Evolutionary conservation across 2,113 vertebrate species (phyloP).

Genomic region (Ophiodon elongatus): DNA sequence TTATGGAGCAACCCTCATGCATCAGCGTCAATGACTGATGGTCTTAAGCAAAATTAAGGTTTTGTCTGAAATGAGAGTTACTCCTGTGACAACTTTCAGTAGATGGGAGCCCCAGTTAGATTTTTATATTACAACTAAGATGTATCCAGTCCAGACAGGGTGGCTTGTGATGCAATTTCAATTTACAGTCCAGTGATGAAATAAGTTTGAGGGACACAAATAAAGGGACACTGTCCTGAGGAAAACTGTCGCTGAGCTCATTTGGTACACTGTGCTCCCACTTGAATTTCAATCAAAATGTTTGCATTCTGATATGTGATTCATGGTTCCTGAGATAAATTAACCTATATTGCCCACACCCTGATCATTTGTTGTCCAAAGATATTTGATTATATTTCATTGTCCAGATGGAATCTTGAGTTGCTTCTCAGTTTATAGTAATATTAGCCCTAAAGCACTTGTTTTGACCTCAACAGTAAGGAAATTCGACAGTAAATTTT

Average conservation of each 20-base stretch:
- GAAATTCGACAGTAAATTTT: neutral
- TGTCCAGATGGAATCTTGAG: neutral
- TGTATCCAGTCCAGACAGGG: neutral
- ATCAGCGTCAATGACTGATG: conserved; percentile 36
- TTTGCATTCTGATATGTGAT: conserved; percentile 6
- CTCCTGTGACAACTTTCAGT: neutral
- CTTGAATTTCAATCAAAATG: conserved; percentile 6
- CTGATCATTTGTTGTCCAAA: neutral
- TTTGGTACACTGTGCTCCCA: neutral
- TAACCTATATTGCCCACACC: neutral
- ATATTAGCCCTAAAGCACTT: neutral
- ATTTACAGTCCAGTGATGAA: neutral
- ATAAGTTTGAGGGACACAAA: conserved; percentile 18
- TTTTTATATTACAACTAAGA: neutral
- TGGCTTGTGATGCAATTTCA: neutral
- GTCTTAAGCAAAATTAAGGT: conserved; percentile 5
- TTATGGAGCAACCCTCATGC: conserved; percentile 9
- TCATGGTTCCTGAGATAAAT: neutral
- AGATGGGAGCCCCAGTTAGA: neutral
- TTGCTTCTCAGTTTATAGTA: neutral
- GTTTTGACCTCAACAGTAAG: neutral
- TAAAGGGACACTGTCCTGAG: neutral
- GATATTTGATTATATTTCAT: neutral
- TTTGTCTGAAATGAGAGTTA: conserved; percentile 7
- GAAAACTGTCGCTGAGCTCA: conserved; percentile 3